These are phyloP conservation scores for Pangasius mekongensis DNA, from an alignment of 2,797 vertebrate species.

Conservation along the genomic window DNA sequence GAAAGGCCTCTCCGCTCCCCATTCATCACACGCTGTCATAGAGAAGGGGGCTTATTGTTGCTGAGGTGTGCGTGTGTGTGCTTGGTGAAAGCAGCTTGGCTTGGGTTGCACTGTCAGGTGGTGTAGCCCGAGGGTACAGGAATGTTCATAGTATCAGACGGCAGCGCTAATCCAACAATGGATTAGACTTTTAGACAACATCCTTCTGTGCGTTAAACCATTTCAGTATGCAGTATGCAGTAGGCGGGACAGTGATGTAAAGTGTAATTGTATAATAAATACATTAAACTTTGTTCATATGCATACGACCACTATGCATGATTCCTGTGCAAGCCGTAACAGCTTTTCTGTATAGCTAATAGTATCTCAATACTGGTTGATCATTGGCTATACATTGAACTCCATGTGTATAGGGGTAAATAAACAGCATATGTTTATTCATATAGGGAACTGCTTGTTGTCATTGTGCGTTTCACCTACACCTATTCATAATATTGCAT, in stretches of 20 bases:
- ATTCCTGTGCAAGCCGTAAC: conserved; percentile 11
- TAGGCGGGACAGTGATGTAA: conserved; percentile 17
- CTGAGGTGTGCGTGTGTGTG: conserved; percentile 57
- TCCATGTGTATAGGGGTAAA: background rate
- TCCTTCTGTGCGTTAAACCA: conserved; percentile 42
- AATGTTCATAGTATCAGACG: conserved; percentile 52
- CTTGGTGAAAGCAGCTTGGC: conserved; percentile 67
- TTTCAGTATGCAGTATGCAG: conserved; percentile 26
- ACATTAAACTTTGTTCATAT: background rate
- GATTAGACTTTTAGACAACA: conserved; percentile 45
- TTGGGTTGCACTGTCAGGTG: conserved; percentile 68
- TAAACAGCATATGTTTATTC: background rate
- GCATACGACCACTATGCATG: background rate
- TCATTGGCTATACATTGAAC: conserved; percentile 17
- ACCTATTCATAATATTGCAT: background rate
- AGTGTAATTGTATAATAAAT: background rate
- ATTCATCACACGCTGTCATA: conserved; percentile 78
- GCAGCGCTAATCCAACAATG: conserved; percentile 59
- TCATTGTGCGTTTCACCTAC: no score
- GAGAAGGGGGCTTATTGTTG: conserved; percentile 63
- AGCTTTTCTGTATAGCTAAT: conserved; percentile 51
- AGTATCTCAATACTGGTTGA: background rate
- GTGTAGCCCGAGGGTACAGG: conserved; percentile 62
- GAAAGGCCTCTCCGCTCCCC: conserved; percentile 63
- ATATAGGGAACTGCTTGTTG: background rate